A percentile compares a stretch with the other conserved stretches of the same genome.
phyloP scores from a whole-genome alignment of 2,113 vertebrate genomes.

The Genyomyrus donnyi region DNA sequence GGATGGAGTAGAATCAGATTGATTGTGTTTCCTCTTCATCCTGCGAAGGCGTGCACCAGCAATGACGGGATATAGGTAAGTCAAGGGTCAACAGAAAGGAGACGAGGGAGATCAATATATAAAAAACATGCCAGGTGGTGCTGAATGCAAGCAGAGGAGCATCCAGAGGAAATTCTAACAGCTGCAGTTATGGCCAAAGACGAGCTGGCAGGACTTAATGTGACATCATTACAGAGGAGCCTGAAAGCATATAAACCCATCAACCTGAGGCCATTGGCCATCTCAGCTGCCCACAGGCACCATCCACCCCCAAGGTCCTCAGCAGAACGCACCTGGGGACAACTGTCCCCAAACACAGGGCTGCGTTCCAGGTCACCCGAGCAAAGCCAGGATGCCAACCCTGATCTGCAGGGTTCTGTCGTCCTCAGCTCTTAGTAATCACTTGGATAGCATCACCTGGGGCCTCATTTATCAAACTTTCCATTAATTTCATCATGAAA shows the following conservation, averaged over 20 bases:
- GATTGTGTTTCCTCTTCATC: slow-evolving; percentile 4
- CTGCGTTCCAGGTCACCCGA: background rate
- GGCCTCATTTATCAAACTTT: background rate
- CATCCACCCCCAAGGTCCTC: background rate
- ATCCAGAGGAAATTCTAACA: background rate
- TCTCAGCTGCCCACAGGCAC: background rate
- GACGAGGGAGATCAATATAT: background rate
- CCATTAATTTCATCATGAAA: background rate
- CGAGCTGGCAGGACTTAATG: background rate
- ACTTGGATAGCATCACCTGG: background rate
- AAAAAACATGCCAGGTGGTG: background rate
- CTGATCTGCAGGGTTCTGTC: background rate
- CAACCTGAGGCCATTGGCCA: background rate
- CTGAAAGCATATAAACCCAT: background rate
- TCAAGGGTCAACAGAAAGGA: background rate
- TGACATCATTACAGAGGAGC: background rate
- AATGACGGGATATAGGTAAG: background rate
- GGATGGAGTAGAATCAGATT: background rate
- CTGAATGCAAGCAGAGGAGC: background rate
- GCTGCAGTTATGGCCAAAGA: background rate
- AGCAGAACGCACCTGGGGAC: background rate
- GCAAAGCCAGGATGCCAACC: background rate
- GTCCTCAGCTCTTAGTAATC: background rate
- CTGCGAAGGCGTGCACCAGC: background rate
- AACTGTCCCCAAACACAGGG: background rate